phyloP scores from a whole-genome alignment of 2,113 vertebrate genomes.

The Gavialis gangeticus region DNA sequence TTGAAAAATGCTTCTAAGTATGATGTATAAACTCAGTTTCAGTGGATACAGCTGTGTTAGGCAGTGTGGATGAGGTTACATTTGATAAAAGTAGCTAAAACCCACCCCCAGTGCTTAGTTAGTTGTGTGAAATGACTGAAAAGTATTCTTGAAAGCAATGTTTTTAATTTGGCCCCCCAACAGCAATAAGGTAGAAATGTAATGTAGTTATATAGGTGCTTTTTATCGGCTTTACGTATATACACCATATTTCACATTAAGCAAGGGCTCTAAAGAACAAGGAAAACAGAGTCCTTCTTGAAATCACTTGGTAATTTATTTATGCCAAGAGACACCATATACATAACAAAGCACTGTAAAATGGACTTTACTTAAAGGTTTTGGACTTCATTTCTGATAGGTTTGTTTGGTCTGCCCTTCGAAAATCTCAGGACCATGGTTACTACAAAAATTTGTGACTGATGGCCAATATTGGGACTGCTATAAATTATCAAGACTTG shows the following conservation, averaged over 20 bases:
- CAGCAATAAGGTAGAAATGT: neutral
- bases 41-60: neutral
- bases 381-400: neutral
- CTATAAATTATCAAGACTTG: neutral
- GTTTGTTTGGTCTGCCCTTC: neutral
- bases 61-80: neutral
- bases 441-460: neutral
- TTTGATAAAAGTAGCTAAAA: neutral
- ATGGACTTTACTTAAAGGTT: neutral
- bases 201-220: accelerated
- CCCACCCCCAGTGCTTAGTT: neutral
- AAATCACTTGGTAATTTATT: neutral
- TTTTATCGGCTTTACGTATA: neutral
- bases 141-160: neutral
- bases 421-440: neutral
- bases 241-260: neutral
- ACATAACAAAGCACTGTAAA: accelerated
- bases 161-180: neutral
- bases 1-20: neutral
- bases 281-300: neutral
- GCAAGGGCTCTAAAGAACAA: accelerated
- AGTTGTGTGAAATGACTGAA: neutral
- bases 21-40: neutral
- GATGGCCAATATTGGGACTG: neutral
- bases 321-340: neutral